phyloP scores from a whole-genome alignment of 2,888 invertebrate species.

The Ceratothoa steindachneri region DNA sequence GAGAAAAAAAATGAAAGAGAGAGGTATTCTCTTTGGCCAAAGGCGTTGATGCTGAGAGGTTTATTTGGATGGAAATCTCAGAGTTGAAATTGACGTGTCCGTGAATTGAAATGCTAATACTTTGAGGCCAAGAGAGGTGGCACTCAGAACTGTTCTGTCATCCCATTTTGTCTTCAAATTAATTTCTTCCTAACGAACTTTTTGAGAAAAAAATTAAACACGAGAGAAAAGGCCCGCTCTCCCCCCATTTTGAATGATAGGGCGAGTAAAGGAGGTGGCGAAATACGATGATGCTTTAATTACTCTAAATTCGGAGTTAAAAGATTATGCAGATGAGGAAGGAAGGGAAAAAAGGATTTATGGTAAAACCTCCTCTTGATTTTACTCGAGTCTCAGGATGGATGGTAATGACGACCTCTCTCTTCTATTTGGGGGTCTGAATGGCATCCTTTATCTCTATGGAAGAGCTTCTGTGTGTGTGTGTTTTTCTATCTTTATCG shows the following conservation, averaged over 20 bases:
- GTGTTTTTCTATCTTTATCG: no score
- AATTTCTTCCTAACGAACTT: neutral
- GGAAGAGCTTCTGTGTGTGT: no score
- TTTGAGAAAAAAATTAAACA: no score
- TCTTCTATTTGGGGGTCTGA: no score
- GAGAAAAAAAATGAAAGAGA: neutral
- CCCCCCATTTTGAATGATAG: neutral
- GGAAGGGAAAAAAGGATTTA: neutral
- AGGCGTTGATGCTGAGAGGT: no score
- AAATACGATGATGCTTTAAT: neutral
- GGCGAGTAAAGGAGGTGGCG: no score
- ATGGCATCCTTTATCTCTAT: no score
- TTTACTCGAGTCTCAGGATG: no score
- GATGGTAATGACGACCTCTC: no score
- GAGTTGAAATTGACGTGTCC: neutral
- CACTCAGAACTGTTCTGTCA: neutral
- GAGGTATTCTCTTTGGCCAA: no score
- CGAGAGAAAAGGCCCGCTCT: neutral
- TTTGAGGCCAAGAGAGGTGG: neutral
- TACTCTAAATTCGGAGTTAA: neutral
- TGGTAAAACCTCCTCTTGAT: neutral
- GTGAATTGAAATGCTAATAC: constrained; percentile 6
- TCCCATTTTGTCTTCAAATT: neutral
- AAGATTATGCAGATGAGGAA: neutral
- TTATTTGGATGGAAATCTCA: neutral